Percentiles rank a stretch among this genome's conserved stretches.
Evolutionary conservation across 2,113 vertebrate species (phyloP).

Genomic region (Salvator merianae): DNA sequence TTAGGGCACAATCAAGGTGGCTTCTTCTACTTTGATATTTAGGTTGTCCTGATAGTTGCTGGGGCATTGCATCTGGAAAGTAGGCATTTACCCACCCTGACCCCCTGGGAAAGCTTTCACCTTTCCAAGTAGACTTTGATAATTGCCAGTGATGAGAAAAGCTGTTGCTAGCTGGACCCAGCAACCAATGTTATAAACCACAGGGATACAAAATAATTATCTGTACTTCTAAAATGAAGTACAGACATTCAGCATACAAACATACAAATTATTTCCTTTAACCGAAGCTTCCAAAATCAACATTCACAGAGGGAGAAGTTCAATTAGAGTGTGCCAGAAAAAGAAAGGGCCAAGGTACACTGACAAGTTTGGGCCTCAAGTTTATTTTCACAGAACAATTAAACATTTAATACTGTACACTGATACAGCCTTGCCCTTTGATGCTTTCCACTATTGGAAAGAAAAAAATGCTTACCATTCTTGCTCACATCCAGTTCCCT

Average conservation of each 20-base stretch:
- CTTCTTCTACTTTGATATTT: too few species aligned
- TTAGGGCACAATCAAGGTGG: too few species aligned
- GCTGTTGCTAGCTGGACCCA: not conserved
- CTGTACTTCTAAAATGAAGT: not conserved
- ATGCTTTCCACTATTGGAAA: constrained; percentile 3
- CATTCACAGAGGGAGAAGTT: not conserved
- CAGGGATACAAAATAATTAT: not conserved
- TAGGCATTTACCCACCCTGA: too few species aligned
- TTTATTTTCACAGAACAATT: constrained; percentile 35
- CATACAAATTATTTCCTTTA: not conserved
- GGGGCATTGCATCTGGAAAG: too few species aligned
- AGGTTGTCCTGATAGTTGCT: too few species aligned
- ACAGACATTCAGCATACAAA: not conserved
- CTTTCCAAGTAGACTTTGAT: not conserved
- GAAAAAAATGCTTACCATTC: constrained; percentile 87
- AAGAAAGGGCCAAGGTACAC: not conserved
- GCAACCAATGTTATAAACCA: not conserved
- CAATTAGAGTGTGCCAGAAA: not conserved
- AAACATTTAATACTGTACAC: constrained; percentile 27
- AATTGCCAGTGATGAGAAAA: not conserved
- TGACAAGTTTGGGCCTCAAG: not conserved
- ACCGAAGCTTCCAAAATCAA: not conserved
- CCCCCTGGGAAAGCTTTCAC: too few species aligned
- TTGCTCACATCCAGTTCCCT: constrained; percentile 99
- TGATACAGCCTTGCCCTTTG: constrained; percentile 26